phyloP scores from a whole-genome alignment of 2,113 vertebrate species.

The Charadrius vociferus region DNA sequence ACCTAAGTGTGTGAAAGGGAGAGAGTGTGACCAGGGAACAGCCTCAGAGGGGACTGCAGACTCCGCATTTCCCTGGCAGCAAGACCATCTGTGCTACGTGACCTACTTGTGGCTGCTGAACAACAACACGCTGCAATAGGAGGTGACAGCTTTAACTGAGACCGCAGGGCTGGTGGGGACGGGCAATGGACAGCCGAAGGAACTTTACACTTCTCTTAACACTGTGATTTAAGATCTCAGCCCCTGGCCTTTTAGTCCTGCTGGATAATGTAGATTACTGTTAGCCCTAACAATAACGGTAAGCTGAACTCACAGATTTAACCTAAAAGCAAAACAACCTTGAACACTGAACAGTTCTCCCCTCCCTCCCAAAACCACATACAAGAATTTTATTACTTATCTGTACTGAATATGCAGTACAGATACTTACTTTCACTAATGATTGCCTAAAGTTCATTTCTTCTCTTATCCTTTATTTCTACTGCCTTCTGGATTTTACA shows the following conservation, averaged over 20 bases:
- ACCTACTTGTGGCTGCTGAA: neutral
- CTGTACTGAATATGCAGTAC: neutral
- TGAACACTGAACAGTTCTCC: neutral
- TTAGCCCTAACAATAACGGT: neutral
- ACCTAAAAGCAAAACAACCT: neutral
- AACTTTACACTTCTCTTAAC: neutral
- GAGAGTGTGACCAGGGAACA: accelerated
- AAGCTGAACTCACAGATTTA: neutral
- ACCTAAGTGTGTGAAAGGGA: neutral
- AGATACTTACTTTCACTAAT: neutral
- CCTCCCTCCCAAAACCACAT: neutral
- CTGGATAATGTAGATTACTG: neutral
- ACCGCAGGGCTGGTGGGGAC: neutral
- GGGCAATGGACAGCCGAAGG: neutral
- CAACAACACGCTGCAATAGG: neutral
- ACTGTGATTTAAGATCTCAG: neutral
- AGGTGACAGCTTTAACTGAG: neutral
- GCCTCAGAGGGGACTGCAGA: neutral
- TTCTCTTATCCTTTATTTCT: neutral
- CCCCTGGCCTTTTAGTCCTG: neutral
- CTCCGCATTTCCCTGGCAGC: neutral
- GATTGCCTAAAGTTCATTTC: neutral
- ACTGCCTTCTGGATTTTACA: neutral
- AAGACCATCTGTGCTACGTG: neutral
- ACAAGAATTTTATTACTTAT: neutral